Evolutionary conservation across 2,888 invertebrate genomes (phyloP).

Genomic region (Anthrax anthrax): DNA sequence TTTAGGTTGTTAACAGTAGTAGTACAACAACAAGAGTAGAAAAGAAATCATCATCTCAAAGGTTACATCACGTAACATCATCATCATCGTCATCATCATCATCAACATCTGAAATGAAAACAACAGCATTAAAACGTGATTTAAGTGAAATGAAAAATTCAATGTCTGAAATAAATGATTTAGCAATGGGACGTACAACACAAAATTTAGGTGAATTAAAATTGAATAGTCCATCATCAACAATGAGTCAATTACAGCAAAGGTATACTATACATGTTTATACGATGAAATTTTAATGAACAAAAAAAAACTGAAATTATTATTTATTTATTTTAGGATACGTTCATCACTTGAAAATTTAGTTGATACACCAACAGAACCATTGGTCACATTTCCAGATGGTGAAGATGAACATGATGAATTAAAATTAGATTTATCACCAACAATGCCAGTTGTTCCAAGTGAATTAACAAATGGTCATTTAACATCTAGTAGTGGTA

Average conservation of each 20-base stretch:
- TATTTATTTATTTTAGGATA: conserved; percentile 35
- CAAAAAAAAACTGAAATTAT: neutral
- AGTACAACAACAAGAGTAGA: conserved; percentile 34
- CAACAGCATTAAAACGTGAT: conserved; percentile 69
- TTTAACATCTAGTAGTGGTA: conserved; percentile 25
- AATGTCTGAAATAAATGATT: conserved; percentile 75
- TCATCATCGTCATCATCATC: conserved; percentile 31
- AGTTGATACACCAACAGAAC: conserved; percentile 51
- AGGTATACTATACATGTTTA: conserved; percentile 4
- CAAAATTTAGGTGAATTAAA: conserved; percentile 13
- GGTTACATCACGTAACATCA: conserved; percentile 23
- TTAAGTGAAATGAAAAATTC: conserved; percentile 53
- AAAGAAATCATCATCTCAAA: conserved; percentile 28
- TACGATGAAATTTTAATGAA: neutral
- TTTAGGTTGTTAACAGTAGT: conserved; percentile 34
- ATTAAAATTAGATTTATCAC: conserved; percentile 30
- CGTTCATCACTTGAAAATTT: conserved; percentile 66
- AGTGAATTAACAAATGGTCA: conserved; percentile 34
- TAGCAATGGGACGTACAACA: conserved; percentile 29
- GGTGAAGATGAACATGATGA: conserved; percentile 48
- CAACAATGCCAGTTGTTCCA: conserved; percentile 22
- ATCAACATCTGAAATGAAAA: conserved; percentile 58
- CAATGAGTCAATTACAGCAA: conserved; percentile 15
- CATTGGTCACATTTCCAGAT: conserved; percentile 69
- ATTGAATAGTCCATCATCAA: conserved; percentile 11